Evolutionary conservation across 2,888 invertebrate species (phyloP).

Genomic region (Gymnosoma rotundatum): DNA sequence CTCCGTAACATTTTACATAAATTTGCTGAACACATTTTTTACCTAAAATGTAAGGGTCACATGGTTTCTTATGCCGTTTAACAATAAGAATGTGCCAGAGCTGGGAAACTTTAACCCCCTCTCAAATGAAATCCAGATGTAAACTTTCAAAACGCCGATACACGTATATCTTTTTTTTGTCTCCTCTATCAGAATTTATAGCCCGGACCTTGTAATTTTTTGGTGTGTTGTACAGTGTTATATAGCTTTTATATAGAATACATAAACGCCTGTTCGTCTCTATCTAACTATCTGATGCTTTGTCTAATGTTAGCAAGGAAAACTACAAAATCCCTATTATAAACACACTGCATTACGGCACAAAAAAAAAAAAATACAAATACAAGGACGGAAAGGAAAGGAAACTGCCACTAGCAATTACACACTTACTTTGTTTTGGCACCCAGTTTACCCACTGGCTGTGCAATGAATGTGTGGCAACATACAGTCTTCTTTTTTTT

Average conservation of each 20-base stretch:
- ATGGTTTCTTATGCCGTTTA: too few relatives aligned
- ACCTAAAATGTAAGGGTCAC: too few relatives aligned
- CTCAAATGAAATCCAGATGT: too few relatives aligned
- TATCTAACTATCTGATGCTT: slow-evolving; percentile 4
- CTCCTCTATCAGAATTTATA: too few relatives aligned
- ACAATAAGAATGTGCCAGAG: too few relatives aligned
- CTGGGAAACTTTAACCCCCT: too few relatives aligned
- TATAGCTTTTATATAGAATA: not conserved
- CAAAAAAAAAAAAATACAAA: not conserved
- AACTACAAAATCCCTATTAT: slow-evolving; percentile 51
- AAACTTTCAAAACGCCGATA: too few relatives aligned
- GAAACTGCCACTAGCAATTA: slow-evolving; percentile 60
- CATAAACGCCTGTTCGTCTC: slow-evolving; percentile 3
- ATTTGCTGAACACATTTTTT: too few relatives aligned
- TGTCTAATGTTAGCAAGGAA: slow-evolving; percentile 35
- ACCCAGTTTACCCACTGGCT: slow-evolving; percentile 54
- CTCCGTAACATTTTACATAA: too few relatives aligned
- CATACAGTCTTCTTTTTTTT: slow-evolving; percentile 2
- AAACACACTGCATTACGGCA: slow-evolving; percentile 17
- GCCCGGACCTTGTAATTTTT: too few relatives aligned
- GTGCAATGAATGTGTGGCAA: slow-evolving; percentile 49
- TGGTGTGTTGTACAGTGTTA: too few relatives aligned
- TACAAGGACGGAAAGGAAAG: slow-evolving; percentile 41
- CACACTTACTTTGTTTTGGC: slow-evolving; percentile 49
- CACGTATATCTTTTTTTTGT: too few relatives aligned